Base-by-base conservation (phyloP, 92 coral and sea anemone species). In the Bergia sp. region DNA sequence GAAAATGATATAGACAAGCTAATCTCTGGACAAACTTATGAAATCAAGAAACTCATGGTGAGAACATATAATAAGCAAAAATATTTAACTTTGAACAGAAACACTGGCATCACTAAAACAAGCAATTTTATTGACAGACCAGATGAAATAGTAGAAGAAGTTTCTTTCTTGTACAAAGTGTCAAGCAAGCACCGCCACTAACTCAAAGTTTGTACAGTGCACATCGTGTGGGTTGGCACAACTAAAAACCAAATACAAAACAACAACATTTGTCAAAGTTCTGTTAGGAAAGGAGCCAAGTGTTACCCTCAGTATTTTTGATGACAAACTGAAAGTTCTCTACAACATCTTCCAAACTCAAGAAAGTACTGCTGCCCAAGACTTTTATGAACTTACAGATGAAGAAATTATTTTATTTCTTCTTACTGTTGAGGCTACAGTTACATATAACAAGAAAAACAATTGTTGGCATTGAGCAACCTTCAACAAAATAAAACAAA, bases 31-130 rank as follows among this genome's bases (percentile, higher is more conserved):
- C 85, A 88, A 78, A 76, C 77, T 88, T 88, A 88, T 55, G 83
- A 80, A 40, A 87, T 87, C 45, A 87, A 65, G 61, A 77, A 79
- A 45, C 72, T 88, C 55, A 78, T 80, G 47, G 90, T 86, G n/a
- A 42, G 82, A 79, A 77, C 76, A 79, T 90, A 42, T 77, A 67
- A 86, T 12, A 80, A 86, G 43, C 77, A 76, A 47, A 90, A 90
- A 47, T 90, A 90, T 77, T 84, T 90, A 47, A 86, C 92, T 40
- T 77, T 86, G 8, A 91, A 91, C 80, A 91, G 74, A 71, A 73
- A 44, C 61, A 69, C 88, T 5, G 81, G 50, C 79, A 85, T 85
- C 66, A 72, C 41, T 40, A 71, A 85, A 72, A 44, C 66, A 40
- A 41, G 49, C 72, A 76, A 41, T 43, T n/a, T 37, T 73, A 45